Conservation (phyloP, 1,140 invertebrate species). For the Bombus pascuorum region DNA sequence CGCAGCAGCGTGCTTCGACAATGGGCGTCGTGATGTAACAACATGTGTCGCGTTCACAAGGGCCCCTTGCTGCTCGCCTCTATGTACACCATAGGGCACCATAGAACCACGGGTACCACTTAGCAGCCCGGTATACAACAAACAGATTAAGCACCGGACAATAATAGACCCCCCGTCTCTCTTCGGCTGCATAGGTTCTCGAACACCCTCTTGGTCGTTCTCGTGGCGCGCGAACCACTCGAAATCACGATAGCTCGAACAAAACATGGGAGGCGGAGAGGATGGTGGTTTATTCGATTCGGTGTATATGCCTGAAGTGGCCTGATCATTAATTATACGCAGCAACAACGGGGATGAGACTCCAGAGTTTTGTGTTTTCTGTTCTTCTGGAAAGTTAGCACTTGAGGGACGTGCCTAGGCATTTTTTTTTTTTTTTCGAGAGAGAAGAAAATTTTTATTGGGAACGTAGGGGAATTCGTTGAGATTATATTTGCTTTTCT, state of each 20-base stretch:
- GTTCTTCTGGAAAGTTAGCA: not conserved
- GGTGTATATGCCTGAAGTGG: not conserved
- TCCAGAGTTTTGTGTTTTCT: not conserved
- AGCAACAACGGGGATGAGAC: no score
- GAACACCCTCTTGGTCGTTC: constrained; percentile 46
- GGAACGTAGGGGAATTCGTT: not conserved
- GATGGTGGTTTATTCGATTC: constrained; percentile 32
- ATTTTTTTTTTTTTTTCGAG: not conserved
- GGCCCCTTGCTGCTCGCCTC: constrained; percentile 32
- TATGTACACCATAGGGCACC: constrained; percentile 53
- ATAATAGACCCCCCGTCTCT: constrained; percentile 67
- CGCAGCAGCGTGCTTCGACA: constrained; percentile 57
- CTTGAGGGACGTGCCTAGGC: no score
- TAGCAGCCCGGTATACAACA: constrained; percentile 81
- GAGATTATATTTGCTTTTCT: no score
- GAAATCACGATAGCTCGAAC: constrained; percentile 56
- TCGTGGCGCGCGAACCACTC: constrained; percentile 44
- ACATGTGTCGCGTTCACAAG: constrained; percentile 80
- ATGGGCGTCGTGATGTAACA: constrained; percentile 76
- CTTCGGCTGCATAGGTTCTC: constrained; percentile 36
- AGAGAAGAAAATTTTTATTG: not conserved
- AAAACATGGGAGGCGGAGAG: not conserved
- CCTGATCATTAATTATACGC: constrained; percentile 36
- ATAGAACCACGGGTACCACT: constrained; percentile 77
- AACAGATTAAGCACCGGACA: constrained; percentile 79